Conservation (phyloP, 2,888 invertebrate genomes). For the Cyaniris semiargus region DNA sequence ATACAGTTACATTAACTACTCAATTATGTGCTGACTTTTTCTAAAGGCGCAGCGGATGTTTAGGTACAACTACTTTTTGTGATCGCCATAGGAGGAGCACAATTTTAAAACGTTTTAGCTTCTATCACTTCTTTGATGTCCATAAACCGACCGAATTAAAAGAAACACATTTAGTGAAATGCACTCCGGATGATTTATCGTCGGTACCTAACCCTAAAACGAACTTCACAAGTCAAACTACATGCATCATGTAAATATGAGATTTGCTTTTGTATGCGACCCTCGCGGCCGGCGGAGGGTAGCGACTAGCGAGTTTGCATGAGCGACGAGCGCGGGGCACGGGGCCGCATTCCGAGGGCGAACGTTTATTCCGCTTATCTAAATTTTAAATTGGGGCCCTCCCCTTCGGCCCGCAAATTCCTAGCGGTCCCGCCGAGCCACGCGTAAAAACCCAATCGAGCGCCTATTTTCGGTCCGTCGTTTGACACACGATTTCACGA, state of each 20-base stretch:
- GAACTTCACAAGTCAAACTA: slow-evolving; percentile 8
- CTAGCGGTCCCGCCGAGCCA: slow-evolving; percentile 65
- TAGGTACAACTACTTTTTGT: background rate
- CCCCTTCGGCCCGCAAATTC: slow-evolving; percentile 49
- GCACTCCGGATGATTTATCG: background rate
- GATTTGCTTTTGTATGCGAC: slow-evolving; percentile 22
- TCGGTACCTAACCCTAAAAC: background rate
- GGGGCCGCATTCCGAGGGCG: slow-evolving; percentile 42
- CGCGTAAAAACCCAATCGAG: slow-evolving; percentile 72
- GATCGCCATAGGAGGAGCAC: background rate
- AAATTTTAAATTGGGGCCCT: slow-evolving; percentile 67
- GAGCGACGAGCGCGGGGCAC: slow-evolving; percentile 23
- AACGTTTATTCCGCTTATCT: slow-evolving; percentile 75
- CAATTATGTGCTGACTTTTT: background rate
- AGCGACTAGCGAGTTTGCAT: slow-evolving; percentile 21
- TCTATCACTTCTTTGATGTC: background rate
- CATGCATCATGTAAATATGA: slow-evolving; percentile 19
- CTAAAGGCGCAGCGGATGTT: background rate
- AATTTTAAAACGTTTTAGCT: background rate
- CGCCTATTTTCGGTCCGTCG: slow-evolving; percentile 60
- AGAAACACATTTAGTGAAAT: background rate
- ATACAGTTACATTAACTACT: slow-evolving; percentile 17
- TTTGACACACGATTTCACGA: slow-evolving; percentile 66
- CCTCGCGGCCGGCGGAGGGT: slow-evolving; percentile 14
- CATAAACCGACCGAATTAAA: background rate